These are phyloP conservation scores for Seira musarum DNA, from an alignment of 2,888 invertebrate species.

Conservation along the genomic window DNA sequence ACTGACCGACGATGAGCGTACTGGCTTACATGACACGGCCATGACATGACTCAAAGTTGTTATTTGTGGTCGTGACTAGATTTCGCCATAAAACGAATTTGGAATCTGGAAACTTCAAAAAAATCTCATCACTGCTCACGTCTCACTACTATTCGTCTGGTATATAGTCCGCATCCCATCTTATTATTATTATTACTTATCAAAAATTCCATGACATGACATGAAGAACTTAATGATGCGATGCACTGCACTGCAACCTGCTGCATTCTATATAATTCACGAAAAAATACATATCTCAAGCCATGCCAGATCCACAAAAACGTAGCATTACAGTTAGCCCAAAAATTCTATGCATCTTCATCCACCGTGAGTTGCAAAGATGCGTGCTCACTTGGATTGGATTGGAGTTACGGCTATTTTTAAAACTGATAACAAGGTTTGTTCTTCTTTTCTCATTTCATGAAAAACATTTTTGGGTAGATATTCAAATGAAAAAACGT, in stretches of 20 bases:
- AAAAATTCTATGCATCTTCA: conserved; percentile 31
- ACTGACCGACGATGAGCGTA: too few species aligned
- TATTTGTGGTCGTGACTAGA: neutral
- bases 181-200: conserved; percentile 23
- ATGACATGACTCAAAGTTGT: neutral
- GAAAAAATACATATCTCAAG: conserved; percentile 1
- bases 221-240: conserved; percentile 19
- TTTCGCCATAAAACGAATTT: conserved; percentile 16
- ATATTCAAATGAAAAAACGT: neutral
- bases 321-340: conserved; percentile 29
- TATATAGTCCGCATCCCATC: neutral
- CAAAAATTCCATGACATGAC: conserved; percentile 44
- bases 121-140: too few species aligned
- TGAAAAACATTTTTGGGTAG: conserved; percentile 52
- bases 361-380: neutral
- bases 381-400: neutral
- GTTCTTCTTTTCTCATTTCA: conserved; percentile 47
- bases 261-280: conserved; percentile 31
- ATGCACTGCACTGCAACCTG: conserved; percentile 21
- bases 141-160: too few species aligned
- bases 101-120: conserved; percentile 3
- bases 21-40: too few species aligned
- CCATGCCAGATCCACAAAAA: conserved; percentile 22
- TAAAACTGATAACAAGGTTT: conserved; percentile 58
- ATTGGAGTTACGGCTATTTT: conserved; percentile 47